Conservation (phyloP, 2,888 invertebrate species). For the Elaeidobius kamerunicus region DNA sequence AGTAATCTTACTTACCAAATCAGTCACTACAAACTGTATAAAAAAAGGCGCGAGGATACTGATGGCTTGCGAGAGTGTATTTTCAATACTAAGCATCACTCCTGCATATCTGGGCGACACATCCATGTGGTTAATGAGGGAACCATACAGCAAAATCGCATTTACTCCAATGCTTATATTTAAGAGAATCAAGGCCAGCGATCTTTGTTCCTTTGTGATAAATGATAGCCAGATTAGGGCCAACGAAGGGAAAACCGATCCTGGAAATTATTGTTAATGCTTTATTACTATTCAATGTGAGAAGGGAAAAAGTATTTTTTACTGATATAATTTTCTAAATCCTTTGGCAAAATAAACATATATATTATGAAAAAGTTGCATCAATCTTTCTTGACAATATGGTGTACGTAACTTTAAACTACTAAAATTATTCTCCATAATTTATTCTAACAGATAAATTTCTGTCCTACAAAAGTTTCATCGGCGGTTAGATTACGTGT, state of each 20-base stretch:
- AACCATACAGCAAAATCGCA: slow-evolving; percentile 2
- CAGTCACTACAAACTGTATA: slow-evolving; percentile 7
- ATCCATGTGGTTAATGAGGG: slow-evolving; percentile 15
- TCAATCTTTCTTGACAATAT: no score
- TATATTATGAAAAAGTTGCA: no score
- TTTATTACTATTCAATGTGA: no score
- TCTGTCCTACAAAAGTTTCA: no score
- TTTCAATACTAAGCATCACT: slow-evolving; percentile 14
- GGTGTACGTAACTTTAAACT: no score
- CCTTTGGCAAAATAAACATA: no score
- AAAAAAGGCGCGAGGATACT: slow-evolving; percentile 9
- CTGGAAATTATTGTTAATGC: no score
- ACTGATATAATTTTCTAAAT: no score
- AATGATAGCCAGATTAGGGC: slow-evolving; percentile 12
- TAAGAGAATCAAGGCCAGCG: slow-evolving; percentile 4
- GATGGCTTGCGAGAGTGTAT: slow-evolving; percentile 6
- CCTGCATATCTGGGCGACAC: slow-evolving; percentile 18
- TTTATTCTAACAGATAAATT: no score
- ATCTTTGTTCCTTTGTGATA: background rate
- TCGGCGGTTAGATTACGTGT: no score
- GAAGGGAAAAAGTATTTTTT: no score
- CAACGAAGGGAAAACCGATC: slow-evolving; percentile 13
- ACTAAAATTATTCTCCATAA: no score
- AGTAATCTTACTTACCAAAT: slow-evolving; percentile 19
- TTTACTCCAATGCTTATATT: slow-evolving; percentile 8